These are phyloP conservation scores for Oscheius sp. DNA, from an alignment of 1,140 invertebrate genomes.

Conservation along the genomic window DNA sequence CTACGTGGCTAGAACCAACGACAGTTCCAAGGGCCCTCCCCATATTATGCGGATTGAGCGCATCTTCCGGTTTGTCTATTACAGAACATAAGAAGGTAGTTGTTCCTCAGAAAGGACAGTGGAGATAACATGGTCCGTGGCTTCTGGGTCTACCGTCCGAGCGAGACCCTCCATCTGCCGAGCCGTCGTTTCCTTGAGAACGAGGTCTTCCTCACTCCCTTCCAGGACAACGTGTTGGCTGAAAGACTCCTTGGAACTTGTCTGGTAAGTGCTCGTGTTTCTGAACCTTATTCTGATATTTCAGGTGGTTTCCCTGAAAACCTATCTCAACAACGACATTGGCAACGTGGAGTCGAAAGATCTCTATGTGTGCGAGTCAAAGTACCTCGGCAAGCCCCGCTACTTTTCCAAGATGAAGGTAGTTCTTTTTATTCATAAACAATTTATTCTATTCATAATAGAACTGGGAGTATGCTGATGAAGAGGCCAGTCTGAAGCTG, in stretches of 20 bases:
- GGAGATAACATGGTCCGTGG: conserved; percentile 84
- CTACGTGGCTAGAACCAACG: conserved; percentile 74
- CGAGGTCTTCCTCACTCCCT: conserved; percentile 79
- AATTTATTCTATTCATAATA: not conserved
- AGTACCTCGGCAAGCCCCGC: conserved; percentile 71
- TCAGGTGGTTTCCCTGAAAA: conserved; percentile 89
- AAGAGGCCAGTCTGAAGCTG: conserved; percentile 23
- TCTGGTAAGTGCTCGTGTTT: too few species aligned
- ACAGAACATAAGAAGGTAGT: conserved; percentile 69
- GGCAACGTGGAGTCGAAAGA: conserved; percentile 82
- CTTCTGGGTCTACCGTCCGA: conserved; percentile 79
- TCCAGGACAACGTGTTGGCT: conserved; percentile 77
- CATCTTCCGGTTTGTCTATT: conserved; percentile 67
- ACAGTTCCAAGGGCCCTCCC: conserved; percentile 67
- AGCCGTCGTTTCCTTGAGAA: conserved; percentile 82
- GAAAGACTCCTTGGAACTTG: conserved; percentile 86
- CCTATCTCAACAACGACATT: conserved; percentile 77
- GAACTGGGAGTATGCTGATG: conserved; percentile 6
- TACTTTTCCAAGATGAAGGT: conserved; percentile 46
- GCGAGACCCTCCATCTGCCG: conserved; percentile 91
- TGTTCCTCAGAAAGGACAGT: conserved; percentile 61
- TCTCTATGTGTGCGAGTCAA: conserved; percentile 92
- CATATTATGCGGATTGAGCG: conserved; percentile 83
- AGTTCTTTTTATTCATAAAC: not conserved
- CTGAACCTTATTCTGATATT: too few species aligned